A percentile compares a stretch with the other conserved stretches of the same genome.
Conservation (phyloP, 2,113 vertebrate genomes). For the Hucho hucho region DNA sequence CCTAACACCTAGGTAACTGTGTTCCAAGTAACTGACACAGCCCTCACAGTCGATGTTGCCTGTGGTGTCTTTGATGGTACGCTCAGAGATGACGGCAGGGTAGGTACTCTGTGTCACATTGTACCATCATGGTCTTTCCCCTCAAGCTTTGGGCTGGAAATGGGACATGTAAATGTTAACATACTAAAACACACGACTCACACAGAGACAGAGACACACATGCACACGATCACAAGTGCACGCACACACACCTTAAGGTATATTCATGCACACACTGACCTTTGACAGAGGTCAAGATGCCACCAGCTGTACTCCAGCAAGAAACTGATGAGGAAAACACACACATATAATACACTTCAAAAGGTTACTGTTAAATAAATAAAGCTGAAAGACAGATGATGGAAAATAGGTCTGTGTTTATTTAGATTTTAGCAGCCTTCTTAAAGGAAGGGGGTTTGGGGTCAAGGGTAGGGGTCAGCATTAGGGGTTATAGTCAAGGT, state of each 20-base stretch:
- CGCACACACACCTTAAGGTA: neutral
- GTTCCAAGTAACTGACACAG: constrained; percentile 83
- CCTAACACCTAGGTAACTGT: neutral
- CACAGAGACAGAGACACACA: neutral
- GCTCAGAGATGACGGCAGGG: constrained; percentile 92
- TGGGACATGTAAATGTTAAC: constrained; percentile 39
- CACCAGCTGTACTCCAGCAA: constrained; percentile 97
- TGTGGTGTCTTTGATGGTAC: constrained; percentile 96
- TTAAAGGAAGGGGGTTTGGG: constrained; percentile 40
- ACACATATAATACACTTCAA: neutral
- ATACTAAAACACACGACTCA: neutral
- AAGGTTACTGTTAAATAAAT: neutral
- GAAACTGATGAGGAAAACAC: constrained; percentile 76
- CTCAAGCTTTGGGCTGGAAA: constrained; percentile 82
- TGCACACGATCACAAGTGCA: neutral
- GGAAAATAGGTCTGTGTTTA: constrained; percentile 67
- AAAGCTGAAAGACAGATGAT: neutral
- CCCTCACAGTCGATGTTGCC: constrained; percentile 91
- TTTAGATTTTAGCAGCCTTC: constrained; percentile 46
- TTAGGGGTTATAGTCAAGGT: constrained; percentile 45
- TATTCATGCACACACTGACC: constrained; percentile 66
- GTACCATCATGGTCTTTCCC: constrained; percentile 88
- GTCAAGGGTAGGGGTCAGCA: constrained; percentile 18
- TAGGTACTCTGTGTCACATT: constrained; percentile 94
- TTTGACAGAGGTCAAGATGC: constrained; percentile 87